These are phyloP conservation scores for Nanorana parkeri DNA, from an alignment of 2,113 vertebrate species.

Conservation along the genomic window DNA sequence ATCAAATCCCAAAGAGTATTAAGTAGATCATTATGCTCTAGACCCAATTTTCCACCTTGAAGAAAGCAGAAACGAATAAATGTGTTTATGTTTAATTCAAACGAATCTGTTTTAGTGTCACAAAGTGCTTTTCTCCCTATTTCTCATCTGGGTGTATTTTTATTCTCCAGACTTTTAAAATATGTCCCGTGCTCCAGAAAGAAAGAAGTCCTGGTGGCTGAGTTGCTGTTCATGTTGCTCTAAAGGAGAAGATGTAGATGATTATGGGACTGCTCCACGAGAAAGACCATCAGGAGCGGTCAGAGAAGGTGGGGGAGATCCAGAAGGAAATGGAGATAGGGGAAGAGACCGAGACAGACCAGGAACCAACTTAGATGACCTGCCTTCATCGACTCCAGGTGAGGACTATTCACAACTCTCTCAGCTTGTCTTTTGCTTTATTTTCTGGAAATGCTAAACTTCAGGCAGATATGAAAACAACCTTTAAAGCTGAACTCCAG, in stretches of 20 bases:
- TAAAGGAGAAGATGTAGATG: constrained; percentile 13
- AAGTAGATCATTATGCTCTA: too few species aligned
- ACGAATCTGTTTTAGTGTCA: too few species aligned
- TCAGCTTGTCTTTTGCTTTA: too few species aligned
- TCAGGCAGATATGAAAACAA: too few species aligned
- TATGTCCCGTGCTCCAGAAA: constrained; percentile 23
- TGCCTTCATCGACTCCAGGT: constrained; percentile 10
- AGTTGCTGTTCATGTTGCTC: constrained; percentile 44
- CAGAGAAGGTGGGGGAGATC: background rate
- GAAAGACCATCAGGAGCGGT: background rate
- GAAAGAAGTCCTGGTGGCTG: constrained; percentile 50
- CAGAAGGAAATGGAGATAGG: background rate
- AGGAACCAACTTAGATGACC: background rate
- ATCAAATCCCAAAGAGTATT: too few species aligned
- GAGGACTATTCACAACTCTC: background rate
- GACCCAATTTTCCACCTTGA: too few species aligned
- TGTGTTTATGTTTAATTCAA: too few species aligned
- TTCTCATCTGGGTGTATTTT: background rate
- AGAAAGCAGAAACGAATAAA: too few species aligned
- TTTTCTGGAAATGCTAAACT: too few species aligned
- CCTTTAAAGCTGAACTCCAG: too few species aligned
- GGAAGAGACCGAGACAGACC: background rate
- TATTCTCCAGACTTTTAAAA: constrained; percentile 7
- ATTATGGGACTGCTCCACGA: background rate
- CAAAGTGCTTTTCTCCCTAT: too few species aligned